Evolutionary conservation across 1,140 invertebrate genomes (phyloP), one percentile per base, ranked within the genome.

Genomic region (Branchinecta lindahli): DNA sequence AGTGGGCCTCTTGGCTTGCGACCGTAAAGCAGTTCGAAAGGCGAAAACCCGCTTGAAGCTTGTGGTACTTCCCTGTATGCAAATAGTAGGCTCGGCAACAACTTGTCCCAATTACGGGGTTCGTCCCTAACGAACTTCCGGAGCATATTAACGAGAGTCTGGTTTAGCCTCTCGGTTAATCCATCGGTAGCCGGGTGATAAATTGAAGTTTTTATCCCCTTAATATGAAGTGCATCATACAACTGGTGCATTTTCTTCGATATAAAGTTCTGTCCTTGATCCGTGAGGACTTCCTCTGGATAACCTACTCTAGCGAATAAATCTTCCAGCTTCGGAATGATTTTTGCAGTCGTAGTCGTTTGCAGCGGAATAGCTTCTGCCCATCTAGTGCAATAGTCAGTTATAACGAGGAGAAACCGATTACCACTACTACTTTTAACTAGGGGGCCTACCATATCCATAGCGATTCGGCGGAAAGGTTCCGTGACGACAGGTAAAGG

Each of bases 51-150:
- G 0, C 78, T 82, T 0, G 76, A 73, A 66, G 72, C 71, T 69
- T 83, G 81, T 3, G 75, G 44, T n/a, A 78, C 74, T 0, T 78
- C 79, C 61, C 83, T 82, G 69, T 81, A 80, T 8, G 76, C 77
- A 72, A 80, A 81, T 9, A 77, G 77, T 0, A 80, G 79, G 18
- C 77, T 77, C 0, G 74, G 75, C 0, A 81, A 70, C 8, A 76
- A 79, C 68, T 76, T 68, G 66, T 82, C 80, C 81, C 82, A 83
- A 71, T 82, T 76, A 9, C 46, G 73, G 9, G 75, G 75, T 21
- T 75, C 71, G 8, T 72, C n/a, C 18, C 73, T 75, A 8, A 78
- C 71, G 72, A 78, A 82, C 71, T 47, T 68, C 8, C 44, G 46
- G 15, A 71, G 66, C 33, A 69, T 69, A 21, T 44, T 52, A 21